Percentiles rank a stretch among this genome's conserved stretches.
These are phyloP conservation scores for Byasa hedistus DNA, from an alignment of 2,888 invertebrate genomes.

Conservation along the genomic window DNA sequence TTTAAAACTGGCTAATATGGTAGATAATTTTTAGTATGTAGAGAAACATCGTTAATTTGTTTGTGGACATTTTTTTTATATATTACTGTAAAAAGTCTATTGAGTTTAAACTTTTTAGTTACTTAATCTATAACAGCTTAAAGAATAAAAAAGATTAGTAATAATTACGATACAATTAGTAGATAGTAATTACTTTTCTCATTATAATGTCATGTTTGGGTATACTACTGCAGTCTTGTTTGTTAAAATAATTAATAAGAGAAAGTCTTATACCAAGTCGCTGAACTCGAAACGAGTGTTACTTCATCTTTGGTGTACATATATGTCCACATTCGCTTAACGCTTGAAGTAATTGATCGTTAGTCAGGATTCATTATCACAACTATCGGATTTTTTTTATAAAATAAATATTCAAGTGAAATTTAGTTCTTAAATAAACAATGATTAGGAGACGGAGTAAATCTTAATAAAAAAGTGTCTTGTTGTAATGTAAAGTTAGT, in stretches of 20 bases:
- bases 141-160: no score
- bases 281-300: slow-evolving; percentile 18
- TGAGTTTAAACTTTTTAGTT: no score
- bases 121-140: no score
- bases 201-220: background rate
- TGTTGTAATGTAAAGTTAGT: no score
- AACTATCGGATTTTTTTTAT: background rate
- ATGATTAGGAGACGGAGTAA: no score
- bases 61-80: no score
- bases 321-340: slow-evolving; percentile 7
- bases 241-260: slow-evolving; percentile 11
- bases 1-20: no score
- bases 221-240: background rate
- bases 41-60: no score
- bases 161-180: background rate
- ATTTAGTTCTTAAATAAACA: no score
- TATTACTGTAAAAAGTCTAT: no score
- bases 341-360: slow-evolving; percentile 7
- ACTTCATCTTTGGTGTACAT: slow-evolving; percentile 6
- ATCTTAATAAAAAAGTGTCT: no score
- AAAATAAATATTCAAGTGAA: background rate
- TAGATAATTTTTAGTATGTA: no score
- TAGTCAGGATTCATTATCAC: background rate
- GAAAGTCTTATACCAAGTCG: slow-evolving; percentile 22
- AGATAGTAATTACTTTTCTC: background rate